Conservation (phyloP, 2,888 invertebrate species). For the Resseliella maxima region DNA sequence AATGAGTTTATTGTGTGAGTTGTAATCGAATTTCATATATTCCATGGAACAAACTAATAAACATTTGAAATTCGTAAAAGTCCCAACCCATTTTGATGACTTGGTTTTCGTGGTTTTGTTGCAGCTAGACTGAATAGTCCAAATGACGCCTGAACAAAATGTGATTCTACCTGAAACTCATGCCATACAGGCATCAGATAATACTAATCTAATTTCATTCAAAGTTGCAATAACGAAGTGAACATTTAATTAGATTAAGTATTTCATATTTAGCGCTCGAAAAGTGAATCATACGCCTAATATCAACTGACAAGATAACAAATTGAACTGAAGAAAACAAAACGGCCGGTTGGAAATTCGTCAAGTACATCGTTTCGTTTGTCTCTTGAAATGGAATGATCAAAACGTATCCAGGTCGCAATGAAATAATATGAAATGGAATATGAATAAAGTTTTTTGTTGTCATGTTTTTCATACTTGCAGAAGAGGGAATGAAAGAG, state of each 20-base stretch:
- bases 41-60: neutral
- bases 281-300: neutral
- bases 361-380: neutral
- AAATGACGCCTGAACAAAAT: neutral
- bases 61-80: neutral
- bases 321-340: neutral
- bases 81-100: neutral
- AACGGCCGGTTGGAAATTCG: neutral
- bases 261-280: neutral
- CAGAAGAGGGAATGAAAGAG: neutral
- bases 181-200: neutral
- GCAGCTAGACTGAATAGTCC: neutral
- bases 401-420: neutral
- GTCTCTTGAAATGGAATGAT: neutral
- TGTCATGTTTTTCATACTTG: neutral
- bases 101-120: slow-evolving; percentile 4
- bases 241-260: slow-evolving; percentile 33
- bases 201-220: neutral
- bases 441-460: slow-evolving; percentile 2
- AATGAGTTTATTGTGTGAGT: neutral
- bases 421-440: neutral
- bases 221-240: neutral
- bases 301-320: neutral
- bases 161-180: neutral
- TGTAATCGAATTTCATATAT: neutral